phyloP scores from a whole-genome alignment of 2,888 invertebrate species.

The Didymodactylos carnosus region DNA sequence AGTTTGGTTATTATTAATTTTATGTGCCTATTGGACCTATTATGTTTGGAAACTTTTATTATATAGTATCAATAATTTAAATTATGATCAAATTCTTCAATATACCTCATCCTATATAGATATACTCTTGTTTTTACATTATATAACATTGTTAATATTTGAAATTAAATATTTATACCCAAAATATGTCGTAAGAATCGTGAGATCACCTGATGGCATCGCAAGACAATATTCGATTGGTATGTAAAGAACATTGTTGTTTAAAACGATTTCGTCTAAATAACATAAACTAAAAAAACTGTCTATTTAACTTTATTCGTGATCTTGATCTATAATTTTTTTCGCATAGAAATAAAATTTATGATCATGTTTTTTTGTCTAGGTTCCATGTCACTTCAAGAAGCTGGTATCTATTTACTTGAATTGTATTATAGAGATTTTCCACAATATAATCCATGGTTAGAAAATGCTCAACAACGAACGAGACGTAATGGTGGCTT shows the following conservation, averaged over 20 bases:
- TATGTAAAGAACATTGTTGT: no score
- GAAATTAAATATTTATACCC: conserved; percentile 79
- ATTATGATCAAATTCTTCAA: conserved; percentile 66
- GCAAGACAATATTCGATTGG: conserved; percentile 68
- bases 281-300: background rate
- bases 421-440: conserved; percentile 58
- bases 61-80: conserved; percentile 22
- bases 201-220: conserved; percentile 83
- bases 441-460: conserved; percentile 13
- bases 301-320: no score
- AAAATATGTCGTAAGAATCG: conserved; percentile 49
- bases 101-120: conserved; percentile 81
- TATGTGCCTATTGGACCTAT: conserved; percentile 92
- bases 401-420: conserved; percentile 78
- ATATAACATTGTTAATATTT: conserved; percentile 70
- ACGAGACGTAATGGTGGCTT: background rate
- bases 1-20: conserved; percentile 65
- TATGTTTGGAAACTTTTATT: conserved; percentile 62
- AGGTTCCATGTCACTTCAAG: conserved; percentile 58
- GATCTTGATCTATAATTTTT: no score
- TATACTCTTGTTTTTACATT: conserved; percentile 78
- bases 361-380: conserved; percentile 30
- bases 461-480: conserved; percentile 6
- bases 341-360: no score
- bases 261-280: no score